These are phyloP conservation scores for Oryzias woworae DNA, from an alignment of 2,113 vertebrate genomes.

Conservation along the genomic window DNA sequence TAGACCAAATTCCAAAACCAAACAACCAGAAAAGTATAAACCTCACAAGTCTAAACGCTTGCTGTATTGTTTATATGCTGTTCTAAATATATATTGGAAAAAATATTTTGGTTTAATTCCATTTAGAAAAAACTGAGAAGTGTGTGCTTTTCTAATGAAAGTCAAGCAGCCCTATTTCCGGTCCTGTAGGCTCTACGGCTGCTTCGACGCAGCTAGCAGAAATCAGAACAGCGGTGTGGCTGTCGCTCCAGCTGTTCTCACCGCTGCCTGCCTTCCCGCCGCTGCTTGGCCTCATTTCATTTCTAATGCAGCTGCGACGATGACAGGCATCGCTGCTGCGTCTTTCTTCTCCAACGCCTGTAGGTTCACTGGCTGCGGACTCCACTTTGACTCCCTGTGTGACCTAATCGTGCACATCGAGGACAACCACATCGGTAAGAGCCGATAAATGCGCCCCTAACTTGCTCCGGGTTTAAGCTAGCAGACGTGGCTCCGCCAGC, in stretches of 20 bases:
- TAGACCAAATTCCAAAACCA: no score
- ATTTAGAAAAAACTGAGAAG: background rate
- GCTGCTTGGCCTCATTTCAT: slow-evolving; percentile 64
- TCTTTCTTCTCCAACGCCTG: slow-evolving; percentile 96
- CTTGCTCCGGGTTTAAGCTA: slow-evolving; percentile 35
- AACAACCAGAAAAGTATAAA: no score
- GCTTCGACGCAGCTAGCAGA: slow-evolving; percentile 40
- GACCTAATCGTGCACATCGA: slow-evolving; percentile 97
- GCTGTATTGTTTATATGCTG: no score
- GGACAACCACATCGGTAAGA: slow-evolving; percentile 93
- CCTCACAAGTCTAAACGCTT: no score
- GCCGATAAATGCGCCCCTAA: background rate
- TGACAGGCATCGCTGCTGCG: slow-evolving; percentile 95
- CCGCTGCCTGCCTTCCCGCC: slow-evolving; percentile 50
- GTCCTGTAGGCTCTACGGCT: slow-evolving; percentile 4
- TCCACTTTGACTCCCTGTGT: slow-evolving; percentile 88
- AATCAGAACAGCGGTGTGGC: slow-evolving; percentile 9
- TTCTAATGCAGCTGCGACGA: slow-evolving; percentile 83
- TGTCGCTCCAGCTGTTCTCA: slow-evolving; percentile 71
- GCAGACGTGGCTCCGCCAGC: slow-evolving; percentile 59
- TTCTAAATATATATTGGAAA: no score
- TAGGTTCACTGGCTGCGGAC: slow-evolving; percentile 91
- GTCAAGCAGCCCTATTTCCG: slow-evolving; percentile 35
- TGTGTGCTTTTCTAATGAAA: slow-evolving; percentile 41
- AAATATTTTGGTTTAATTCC: no score